Conservation (phyloP, 2,113 vertebrate genomes). For the Limnothrissa miodon region DNA sequence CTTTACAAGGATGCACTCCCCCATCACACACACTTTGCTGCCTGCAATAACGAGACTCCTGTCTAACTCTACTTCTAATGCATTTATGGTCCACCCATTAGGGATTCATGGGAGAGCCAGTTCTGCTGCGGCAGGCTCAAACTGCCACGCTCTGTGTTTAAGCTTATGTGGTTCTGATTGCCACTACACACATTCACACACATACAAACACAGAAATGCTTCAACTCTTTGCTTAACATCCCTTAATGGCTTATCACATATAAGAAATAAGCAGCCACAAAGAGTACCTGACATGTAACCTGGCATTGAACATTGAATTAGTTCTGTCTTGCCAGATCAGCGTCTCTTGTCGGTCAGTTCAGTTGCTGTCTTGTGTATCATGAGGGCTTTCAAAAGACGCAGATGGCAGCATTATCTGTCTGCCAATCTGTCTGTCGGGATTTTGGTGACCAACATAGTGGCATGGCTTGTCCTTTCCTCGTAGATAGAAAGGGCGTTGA, state of each 20-base stretch:
- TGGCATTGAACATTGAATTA: neutral
- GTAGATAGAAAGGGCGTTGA: neutral
- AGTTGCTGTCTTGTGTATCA: neutral
- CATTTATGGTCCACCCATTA: neutral
- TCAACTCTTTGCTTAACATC: neutral
- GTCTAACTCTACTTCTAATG: neutral
- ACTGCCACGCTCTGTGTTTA: neutral
- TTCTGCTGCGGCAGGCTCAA: neutral
- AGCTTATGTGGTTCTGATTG: neutral
- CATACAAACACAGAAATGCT: neutral
- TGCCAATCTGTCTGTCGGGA: neutral
- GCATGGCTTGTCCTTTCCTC: neutral
- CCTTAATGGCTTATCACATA: neutral
- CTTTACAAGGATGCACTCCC: neutral
- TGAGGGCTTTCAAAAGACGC: neutral
- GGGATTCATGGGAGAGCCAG: neutral
- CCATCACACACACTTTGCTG: neutral
- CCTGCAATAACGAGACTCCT: neutral
- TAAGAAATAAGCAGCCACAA: neutral
- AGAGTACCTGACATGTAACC: neutral
- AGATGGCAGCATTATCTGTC: neutral
- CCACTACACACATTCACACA: neutral
- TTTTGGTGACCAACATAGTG: neutral
- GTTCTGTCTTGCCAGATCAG: neutral
- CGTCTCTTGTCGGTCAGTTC: neutral